A percentile compares a stretch with the other conserved stretches of the same genome.
phyloP scores from a whole-genome alignment of 2,797 vertebrate genomes.

The Pempheris klunzingeri region DNA sequence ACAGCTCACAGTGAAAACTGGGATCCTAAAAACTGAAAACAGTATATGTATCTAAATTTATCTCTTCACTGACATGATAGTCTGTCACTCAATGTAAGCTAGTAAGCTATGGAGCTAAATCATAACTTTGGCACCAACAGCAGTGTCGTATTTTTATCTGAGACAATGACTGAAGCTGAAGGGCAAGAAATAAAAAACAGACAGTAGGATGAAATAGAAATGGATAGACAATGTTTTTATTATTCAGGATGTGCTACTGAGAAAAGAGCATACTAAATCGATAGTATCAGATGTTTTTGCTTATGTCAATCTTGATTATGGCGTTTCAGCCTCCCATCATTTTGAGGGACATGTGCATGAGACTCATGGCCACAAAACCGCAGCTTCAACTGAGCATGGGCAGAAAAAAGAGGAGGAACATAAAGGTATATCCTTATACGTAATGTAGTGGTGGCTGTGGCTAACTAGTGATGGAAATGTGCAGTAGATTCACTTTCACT shows the following conservation, averaged over 20 bases:
- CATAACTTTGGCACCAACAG: slow-evolving; percentile 34
- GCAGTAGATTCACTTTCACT: neutral
- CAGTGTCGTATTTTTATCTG: slow-evolving; percentile 46
- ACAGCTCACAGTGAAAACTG: slow-evolving; percentile 32
- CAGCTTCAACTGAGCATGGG: slow-evolving; percentile 14
- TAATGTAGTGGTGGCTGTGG: neutral
- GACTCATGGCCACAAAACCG: slow-evolving; percentile 7
- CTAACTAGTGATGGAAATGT: neutral
- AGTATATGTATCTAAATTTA: slow-evolving; percentile 39
- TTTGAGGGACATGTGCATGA: slow-evolving; percentile 11
- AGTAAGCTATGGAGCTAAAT: slow-evolving; percentile 16
- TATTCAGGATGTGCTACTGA: neutral
- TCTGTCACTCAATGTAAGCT: slow-evolving; percentile 46
- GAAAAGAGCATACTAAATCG: slow-evolving; percentile 10
- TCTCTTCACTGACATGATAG: slow-evolving; percentile 33
- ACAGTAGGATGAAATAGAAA: slow-evolving; percentile 26
- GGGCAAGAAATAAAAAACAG: slow-evolving; percentile 23
- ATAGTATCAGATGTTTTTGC: neutral
- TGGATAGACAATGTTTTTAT: slow-evolving; percentile 2
- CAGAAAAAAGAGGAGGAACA: slow-evolving; percentile 12
- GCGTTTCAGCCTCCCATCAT: slow-evolving; percentile 23
- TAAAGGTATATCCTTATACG: slow-evolving; percentile 42
- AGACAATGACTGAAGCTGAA: slow-evolving; percentile 38
- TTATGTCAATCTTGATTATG: slow-evolving; percentile 18
- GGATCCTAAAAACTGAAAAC: slow-evolving; percentile 26